Evolutionary conservation across 2,888 invertebrate species (phyloP), one percentile per base, ranked within the genome.

Genomic region (Drosophila glabriapex): DNA sequence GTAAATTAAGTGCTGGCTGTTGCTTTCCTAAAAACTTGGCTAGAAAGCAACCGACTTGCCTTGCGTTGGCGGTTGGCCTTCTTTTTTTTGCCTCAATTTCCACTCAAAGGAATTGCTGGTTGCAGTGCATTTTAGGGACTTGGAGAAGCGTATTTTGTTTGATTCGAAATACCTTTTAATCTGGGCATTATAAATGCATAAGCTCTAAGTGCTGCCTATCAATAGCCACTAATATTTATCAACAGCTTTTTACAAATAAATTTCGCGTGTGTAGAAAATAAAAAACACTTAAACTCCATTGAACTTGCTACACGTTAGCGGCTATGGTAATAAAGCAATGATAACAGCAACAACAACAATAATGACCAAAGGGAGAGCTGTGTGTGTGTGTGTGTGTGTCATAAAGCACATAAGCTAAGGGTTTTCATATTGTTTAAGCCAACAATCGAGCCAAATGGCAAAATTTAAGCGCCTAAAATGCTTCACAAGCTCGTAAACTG

Each of bases 1-100:
- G 91, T 89, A 88, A 88, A 88, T 90, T 88, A 90, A 88, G 87
- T 86, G 85, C 89, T 91, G 87, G 87, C 91, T 86, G 85, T 80
- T 85, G 87, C 89, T 85, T 78, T 76, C 67, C 52, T 46, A 65
- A 72, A 76, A 41, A 49, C 39, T 39, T 28, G 41, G 16, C n/a
- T 35, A 37, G 31, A 50, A 52, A 39, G 66, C 81, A 72, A 52
- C 35, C 74, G 67, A 68, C 83, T 83, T 90, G 84, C 66, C 75
- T 73, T 78, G 89, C n/a, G n/a, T n/a, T n/a, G n/a, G n/a, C 63
- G 85, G 85, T 82, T 78, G 67, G 68, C 7, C 14, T 16, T 22
- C 14, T 2, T 12, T 12, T 29, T 50, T 25, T 59, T 41, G 72
- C 41, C 50, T 56, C 46, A 66, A 71, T 73, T 71, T 78, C 68